Evolutionary conservation across 2,888 invertebrate species (phyloP), one percentile per base, ranked within the genome.

Genomic region (Unio pictorum): DNA sequence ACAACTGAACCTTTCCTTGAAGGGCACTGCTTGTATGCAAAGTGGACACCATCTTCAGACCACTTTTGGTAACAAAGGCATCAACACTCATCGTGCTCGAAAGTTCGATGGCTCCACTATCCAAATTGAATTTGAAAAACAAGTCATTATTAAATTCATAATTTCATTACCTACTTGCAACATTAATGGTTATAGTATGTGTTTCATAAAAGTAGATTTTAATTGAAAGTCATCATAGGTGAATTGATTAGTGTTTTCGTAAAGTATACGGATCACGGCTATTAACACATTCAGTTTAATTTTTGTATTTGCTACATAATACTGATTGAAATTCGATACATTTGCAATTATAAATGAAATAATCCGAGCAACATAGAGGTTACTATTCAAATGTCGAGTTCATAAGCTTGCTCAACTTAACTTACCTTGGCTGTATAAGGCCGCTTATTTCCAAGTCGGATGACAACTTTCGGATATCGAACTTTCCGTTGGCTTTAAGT

Each of bases 51-150:
- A 97, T 92, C 82, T 95, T 94, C 20, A 97, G 93, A 11, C 96
- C 97, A 18, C 95, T 94, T 4, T 93, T 92, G n/a, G 94, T 94
- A 67, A 95, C 93, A 69, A 94, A 95, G 0, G 95, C 94, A 81
- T 95, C 94, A 0, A 97, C 93, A 56, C 94, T 93, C 95, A 98
- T 96, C 1, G 94, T 94, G 0, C 95, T 95, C 6, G 94, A 94
- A 68, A 97, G 91, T 88, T 95, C 95, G 1, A 97, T 91, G 11
- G 96, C 95, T 68, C 95, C 94, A 83, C 96, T 97, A 86, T 17
- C 79, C 71, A 58, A 55, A 63, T 45, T 45, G 3, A 45, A 45
- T 45, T 15, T 45, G 45, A 45, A 0, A 45, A 45, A 11, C 2
- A 15, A 11, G 11, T 45, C 45, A 45, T 45, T 15, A 45, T 1